Base-by-base conservation (phyloP, 2,113 vertebrate genomes). In the Trichechus manatus region DNA sequence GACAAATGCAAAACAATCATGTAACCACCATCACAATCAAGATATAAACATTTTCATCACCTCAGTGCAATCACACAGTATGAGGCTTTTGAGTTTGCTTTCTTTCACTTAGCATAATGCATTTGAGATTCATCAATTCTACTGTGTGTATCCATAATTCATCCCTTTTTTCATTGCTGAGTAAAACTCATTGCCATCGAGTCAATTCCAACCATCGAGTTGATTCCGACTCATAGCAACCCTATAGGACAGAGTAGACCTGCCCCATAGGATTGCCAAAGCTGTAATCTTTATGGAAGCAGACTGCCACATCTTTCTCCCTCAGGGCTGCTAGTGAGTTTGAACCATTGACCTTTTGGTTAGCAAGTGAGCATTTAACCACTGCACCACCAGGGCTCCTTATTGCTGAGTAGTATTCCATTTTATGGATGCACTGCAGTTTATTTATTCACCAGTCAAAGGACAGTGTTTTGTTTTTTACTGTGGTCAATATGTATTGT, bases 11-110 rank as follows among this genome's bases (percentile, higher is more conserved):
- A 42, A 74, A 78, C 2, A 64, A 78, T 64, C 74, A 68, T 9
- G 1, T 33, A 72, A 47, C 64, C 31, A 42, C 78, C 5, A 33
- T 47, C 77, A 89, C 17, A 44, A 81, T 47, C 74, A 39, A 95
- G 68, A 72, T 66, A 82, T 63, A 72, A 97, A 89, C 77, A 33
- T 74, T 22, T 89, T 68, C 72, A 22, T 75, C n/a, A 22, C 23
- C 47, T 96, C 61, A 47, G 87, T 50, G 25, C 36, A 72, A n/a
- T 64, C 77, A 47, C 70, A 85, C 36, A 15, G 27, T 19, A 53
- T 50, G 9, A 91, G 53, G 9, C 44, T 87, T 90, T 83, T 42
- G 22, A 78, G 53, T 93, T 27, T 82, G n/a, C 29, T 61, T 85
- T 53, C 77, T 79, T 78, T 72, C 27, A 78, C 14, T 64, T 31